These are phyloP conservation scores for Aphidius gifuensis DNA, from an alignment of 1,140 invertebrate genomes.

Conservation along the genomic window DNA sequence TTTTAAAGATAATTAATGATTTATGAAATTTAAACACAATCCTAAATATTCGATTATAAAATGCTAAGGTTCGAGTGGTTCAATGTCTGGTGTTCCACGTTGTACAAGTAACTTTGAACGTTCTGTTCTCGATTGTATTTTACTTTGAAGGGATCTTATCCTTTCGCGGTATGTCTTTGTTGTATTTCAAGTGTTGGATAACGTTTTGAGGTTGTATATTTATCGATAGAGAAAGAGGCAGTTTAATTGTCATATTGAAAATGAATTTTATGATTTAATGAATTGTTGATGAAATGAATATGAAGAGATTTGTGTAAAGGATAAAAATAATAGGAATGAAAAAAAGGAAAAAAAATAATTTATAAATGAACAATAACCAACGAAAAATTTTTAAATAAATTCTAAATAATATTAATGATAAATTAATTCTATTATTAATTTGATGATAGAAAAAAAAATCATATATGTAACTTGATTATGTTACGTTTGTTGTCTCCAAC, in stretches of 20 bases:
- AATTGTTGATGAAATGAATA: conserved; percentile 2
- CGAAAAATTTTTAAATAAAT: conserved; percentile 41
- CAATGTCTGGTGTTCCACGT: conserved; percentile 76
- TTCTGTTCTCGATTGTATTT: conserved; percentile 81
- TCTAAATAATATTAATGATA: conserved; percentile 31
- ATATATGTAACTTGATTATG: conserved; percentile 45
- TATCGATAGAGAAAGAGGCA: conserved; percentile 24
- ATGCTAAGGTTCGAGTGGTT: conserved; percentile 63
- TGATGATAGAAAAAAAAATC: conserved; percentile 18
- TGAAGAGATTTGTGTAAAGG: conserved; percentile 29
- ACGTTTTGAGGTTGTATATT: conserved; percentile 15
- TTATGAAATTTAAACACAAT: no score
- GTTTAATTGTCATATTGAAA: conserved; percentile 15
- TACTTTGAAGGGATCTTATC: conserved; percentile 81
- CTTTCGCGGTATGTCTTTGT: conserved; percentile 75
- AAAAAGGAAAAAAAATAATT: conserved; percentile 61
- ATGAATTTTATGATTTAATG: neutral
- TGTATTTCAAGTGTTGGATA: conserved; percentile 1
- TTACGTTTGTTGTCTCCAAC: conserved; percentile 24
- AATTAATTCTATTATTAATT: conserved; percentile 1
- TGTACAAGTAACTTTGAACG: conserved; percentile 82
- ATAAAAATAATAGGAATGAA: conserved; percentile 5
- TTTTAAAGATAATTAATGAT: no score
- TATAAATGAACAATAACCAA: conserved; percentile 60
- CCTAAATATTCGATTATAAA: no score